These are phyloP conservation scores for Eilema griseolum DNA, from an alignment of 2,888 invertebrate species.

Conservation along the genomic window DNA sequence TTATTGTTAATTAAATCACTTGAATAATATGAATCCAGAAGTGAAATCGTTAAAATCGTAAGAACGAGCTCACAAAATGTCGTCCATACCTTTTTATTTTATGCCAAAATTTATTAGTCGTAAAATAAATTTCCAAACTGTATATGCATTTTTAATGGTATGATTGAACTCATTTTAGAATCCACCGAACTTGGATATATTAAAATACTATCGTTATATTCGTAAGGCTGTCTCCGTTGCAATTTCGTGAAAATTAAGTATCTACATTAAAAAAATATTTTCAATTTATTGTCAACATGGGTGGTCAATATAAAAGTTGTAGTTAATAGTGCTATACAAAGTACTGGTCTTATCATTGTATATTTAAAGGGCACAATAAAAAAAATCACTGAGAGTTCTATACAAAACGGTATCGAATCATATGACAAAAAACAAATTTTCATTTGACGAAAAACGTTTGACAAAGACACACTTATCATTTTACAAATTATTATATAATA, in stretches of 20 bases:
- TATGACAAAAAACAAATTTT: too few species aligned
- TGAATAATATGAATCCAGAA: slow-evolving; percentile 66
- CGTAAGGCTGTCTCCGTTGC: slow-evolving; percentile 23
- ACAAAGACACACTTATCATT: too few species aligned
- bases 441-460: too few species aligned
- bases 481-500: too few species aligned
- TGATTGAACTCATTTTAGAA: slow-evolving; percentile 70
- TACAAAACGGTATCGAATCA: too few species aligned
- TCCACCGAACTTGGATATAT: slow-evolving; percentile 56
- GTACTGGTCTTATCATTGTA: not conserved
- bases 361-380: not conserved
- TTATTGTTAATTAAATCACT: slow-evolving; percentile 73
- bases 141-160: slow-evolving; percentile 72
- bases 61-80: slow-evolving; percentile 72
- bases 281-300: slow-evolving; percentile 34
- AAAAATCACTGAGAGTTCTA: not conserved
- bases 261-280: slow-evolving; percentile 29
- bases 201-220: slow-evolving; percentile 41
- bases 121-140: slow-evolving; percentile 66
- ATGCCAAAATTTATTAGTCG: slow-evolving; percentile 77
- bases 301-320: slow-evolving; percentile 32
- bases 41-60: slow-evolving; percentile 70
- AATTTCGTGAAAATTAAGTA: slow-evolving; percentile 28
- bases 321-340: slow-evolving; percentile 1
- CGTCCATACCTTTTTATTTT: slow-evolving; percentile 72